Evolutionary conservation across 2,888 invertebrate species (phyloP), one percentile per base, ranked within the genome.

Genomic region (Pseudococcus viburni): DNA sequence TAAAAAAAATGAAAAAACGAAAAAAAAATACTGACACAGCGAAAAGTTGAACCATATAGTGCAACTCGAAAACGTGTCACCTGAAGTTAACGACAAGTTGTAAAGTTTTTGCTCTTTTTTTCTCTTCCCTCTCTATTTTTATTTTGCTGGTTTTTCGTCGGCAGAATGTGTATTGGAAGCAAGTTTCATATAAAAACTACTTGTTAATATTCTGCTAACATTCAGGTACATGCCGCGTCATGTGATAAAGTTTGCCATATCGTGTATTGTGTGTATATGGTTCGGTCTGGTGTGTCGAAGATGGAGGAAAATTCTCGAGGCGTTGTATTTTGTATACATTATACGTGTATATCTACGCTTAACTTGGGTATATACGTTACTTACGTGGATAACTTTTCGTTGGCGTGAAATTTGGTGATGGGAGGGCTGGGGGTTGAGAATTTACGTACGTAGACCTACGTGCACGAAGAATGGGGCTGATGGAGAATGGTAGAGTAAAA

Each of bases 31-130:
- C 26, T 46, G 46, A 46, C 9, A 6, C 9, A 8, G 46, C 12
- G 59, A 46, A 46, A 46, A 46, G 46, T 46, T 46, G 5, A 46
- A 46, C 46, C 46, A 46, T 11, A 12, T 46, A 46, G 12, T 46
- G 46, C 12, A 46, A 46, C 46, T 46, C 46, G 46, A n/a, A 59
- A n/a, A 59, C 59, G 59, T 59, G 59, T 59, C 59, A 59, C 59
- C 59, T 59, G 59, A 59, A 59, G n/a, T 59, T 59, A 59, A 59
- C 59, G 59, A 59, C 59, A 59, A 59, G 59, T 59, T 59, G 17
- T 59, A 59, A 59, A 59, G 59, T 59, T 59, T 59, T 59, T 59
- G 46, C 12, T 46, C 26, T 33, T 33, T 33, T 33, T 33, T 33
- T 33, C 26, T 33, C 26, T 59, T 59, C 8, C 59, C 59, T 17